phyloP scores from a whole-genome alignment of 2,113 vertebrate species.

The Numida meleagris region DNA sequence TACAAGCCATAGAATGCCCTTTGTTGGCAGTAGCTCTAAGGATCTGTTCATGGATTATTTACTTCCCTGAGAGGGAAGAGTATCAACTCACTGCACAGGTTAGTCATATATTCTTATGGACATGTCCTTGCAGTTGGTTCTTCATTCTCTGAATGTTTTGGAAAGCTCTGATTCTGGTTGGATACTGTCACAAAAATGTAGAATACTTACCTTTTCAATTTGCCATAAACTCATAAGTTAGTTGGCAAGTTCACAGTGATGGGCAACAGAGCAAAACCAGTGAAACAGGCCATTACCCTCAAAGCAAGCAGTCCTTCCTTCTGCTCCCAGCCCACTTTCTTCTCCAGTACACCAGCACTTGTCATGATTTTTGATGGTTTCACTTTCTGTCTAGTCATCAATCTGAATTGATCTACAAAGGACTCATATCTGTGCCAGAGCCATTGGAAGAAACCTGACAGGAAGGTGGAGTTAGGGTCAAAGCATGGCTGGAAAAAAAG shows the following conservation, averaged over 20 bases:
- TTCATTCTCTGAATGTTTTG: not conserved
- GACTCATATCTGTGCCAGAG: not conserved
- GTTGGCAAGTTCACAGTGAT: not conserved
- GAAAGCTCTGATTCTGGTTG: not conserved
- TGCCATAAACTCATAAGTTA: not conserved
- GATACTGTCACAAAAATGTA: not conserved
- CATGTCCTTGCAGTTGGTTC: not conserved
- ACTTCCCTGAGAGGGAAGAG: not conserved
- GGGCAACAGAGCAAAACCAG: not conserved
- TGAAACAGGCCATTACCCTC: not conserved
- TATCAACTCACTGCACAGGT: not conserved
- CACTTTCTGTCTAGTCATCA: not conserved
- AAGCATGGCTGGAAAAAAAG: not conserved
- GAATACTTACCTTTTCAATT: not conserved
- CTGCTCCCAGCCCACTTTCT: not conserved
- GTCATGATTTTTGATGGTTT: not conserved
- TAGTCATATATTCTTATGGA: not conserved
- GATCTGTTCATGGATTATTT: not conserved
- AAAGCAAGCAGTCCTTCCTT: not conserved
- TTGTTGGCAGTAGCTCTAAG: not conserved
- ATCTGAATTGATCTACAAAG: not conserved
- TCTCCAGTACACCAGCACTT: not conserved
- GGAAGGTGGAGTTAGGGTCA: not conserved
- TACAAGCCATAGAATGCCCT: not conserved
- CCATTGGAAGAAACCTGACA: not conserved